Conservation (phyloP, 2,797 vertebrate species). For the Chiroxiphia lanceolata region DNA sequence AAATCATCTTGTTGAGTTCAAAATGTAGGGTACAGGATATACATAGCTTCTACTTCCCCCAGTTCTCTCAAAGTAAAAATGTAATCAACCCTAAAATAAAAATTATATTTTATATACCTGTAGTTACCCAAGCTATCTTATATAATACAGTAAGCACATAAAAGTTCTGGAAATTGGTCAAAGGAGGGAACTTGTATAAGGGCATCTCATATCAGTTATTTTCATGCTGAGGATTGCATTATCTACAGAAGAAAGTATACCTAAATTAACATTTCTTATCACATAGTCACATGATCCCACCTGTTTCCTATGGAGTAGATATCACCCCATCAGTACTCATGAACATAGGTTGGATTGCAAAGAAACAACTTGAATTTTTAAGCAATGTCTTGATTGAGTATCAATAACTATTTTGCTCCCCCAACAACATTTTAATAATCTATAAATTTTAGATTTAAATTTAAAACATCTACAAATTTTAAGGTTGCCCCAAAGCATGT, state of each 20-base stretch:
- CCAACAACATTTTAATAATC: slow-evolving; percentile 29
- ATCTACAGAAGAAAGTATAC: slow-evolving; percentile 17
- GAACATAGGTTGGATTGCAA: neutral
- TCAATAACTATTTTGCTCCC: slow-evolving; percentile 32
- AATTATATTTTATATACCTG: neutral
- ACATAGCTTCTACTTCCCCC: neutral
- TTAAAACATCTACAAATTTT: slow-evolving; percentile 25
- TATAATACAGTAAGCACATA: neutral
- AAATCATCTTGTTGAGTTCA: neutral
- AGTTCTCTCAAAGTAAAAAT: neutral
- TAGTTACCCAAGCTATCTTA: neutral
- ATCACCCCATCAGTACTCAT: neutral
- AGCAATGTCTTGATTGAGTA: slow-evolving; percentile 8
- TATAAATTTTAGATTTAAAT: neutral
- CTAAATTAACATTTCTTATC: neutral
- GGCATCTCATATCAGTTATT: neutral
- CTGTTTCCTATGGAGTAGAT: neutral
- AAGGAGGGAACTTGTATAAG: neutral
- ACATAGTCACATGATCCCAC: neutral
- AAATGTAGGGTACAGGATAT: neutral
- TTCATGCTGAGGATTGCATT: neutral
- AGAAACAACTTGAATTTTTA: slow-evolving; percentile 13
- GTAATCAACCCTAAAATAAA: neutral
- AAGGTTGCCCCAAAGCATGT: slow-evolving; percentile 6
- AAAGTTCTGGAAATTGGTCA: neutral